Percentiles rank a stretch among this genome's conserved stretches.
These are phyloP conservation scores for Rhea americana DNA, from an alignment of 2,113 vertebrate genomes.

Conservation along the genomic window DNA sequence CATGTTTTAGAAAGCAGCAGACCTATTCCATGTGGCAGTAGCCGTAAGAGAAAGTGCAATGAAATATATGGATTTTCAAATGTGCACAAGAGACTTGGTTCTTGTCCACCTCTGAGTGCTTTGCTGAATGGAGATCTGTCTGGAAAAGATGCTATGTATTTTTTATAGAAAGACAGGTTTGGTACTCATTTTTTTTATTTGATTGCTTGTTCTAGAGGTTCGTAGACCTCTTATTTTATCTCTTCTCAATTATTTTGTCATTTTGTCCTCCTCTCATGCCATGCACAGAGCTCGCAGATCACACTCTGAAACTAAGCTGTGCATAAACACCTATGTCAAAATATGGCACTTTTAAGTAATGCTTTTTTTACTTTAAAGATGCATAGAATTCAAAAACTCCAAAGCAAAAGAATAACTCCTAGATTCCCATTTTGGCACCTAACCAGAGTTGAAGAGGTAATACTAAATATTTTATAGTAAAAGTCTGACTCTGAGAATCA, in stretches of 20 bases:
- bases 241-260: background rate
- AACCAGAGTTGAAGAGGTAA: background rate
- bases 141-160: background rate
- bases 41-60: background rate
- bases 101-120: background rate
- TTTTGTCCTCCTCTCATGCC: background rate
- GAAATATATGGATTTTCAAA: conserved; percentile 28
- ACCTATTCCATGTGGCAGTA: background rate
- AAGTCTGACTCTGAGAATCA: background rate
- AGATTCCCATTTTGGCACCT: background rate
- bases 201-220: background rate
- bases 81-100: background rate
- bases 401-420: background rate
- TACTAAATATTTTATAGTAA: background rate
- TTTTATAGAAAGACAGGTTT: background rate
- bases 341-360: background rate
- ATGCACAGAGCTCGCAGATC: background rate
- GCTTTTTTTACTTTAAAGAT: background rate
- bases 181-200: background rate
- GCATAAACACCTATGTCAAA: background rate
- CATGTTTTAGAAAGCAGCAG: conserved; percentile 2
- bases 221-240: conserved; percentile 11
- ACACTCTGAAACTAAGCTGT: background rate
- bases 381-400: background rate
- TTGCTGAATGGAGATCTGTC: background rate